These are phyloP conservation scores for Apostichopus parvimensis DNA, from an alignment of 35 echinoderm and acorn worm species.

Conservation along the genomic window DNA sequence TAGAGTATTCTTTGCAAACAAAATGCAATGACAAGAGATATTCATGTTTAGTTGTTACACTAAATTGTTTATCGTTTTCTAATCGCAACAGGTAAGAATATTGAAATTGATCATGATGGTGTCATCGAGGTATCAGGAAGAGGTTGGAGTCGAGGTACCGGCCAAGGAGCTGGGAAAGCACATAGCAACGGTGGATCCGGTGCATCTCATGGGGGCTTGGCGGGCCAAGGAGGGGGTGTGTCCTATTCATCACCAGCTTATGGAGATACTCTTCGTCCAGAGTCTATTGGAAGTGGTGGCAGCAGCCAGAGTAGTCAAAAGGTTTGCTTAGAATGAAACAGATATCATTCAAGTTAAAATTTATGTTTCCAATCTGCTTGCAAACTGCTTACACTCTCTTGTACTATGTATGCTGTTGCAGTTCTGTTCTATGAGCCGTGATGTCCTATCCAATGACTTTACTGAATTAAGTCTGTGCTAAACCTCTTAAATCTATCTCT, in stretches of 20 bases:
- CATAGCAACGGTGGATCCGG: slow-evolving; percentile 67
- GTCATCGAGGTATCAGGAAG: slow-evolving; percentile 63
- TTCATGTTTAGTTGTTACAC: no score
- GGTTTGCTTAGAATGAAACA: not conserved
- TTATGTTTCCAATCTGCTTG: no score
- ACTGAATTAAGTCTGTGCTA: no score
- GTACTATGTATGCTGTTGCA: no score
- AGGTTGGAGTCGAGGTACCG: slow-evolving; percentile 61
- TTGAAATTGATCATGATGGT: slow-evolving; percentile 69
- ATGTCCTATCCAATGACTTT: no score
- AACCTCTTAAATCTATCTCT: no score
- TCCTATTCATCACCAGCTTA: slow-evolving; percentile 53
- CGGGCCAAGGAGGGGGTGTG: slow-evolving; percentile 60
- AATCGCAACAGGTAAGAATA: slow-evolving; percentile 47
- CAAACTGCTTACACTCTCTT: no score
- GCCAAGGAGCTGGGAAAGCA: slow-evolving; percentile 63
- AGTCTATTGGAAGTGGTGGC: slow-evolving; percentile 74
- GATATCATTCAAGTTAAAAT: no score
- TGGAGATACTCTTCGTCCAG: slow-evolving; percentile 61
- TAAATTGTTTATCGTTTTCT: no score
- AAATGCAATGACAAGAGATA: no score
- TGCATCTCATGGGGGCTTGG: slow-evolving; percentile 84
- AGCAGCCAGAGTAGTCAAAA: slow-evolving; percentile 26
- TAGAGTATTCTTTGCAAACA: no score
- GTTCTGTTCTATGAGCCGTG: no score